These are phyloP conservation scores for Carposina sasakii DNA, from an alignment of 1,140 invertebrate species.

Conservation along the genomic window DNA sequence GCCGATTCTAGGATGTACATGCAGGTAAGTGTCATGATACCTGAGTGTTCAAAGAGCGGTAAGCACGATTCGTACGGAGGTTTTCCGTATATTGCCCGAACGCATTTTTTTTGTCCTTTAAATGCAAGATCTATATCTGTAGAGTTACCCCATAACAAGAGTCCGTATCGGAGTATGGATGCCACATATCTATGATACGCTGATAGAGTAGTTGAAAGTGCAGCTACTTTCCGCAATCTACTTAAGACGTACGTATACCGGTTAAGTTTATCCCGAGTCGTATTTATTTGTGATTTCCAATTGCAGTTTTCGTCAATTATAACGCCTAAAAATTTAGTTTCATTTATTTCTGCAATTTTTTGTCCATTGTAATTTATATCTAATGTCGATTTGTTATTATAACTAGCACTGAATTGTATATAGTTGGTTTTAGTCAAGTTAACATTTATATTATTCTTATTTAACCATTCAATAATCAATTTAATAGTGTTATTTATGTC, in stretches of 20 bases:
- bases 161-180: not conserved
- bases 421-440: not conserved
- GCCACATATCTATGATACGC: not conserved
- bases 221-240: not conserved
- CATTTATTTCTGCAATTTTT: not conserved
- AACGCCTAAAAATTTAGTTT: slow-evolving; percentile 5
- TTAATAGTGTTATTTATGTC: not conserved
- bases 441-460: not conserved
- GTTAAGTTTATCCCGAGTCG: not conserved
- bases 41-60: not conserved
- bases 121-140: not conserved
- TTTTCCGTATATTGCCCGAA: not conserved
- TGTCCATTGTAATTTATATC: not conserved
- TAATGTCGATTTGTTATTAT: not conserved
- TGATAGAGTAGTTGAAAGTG: not conserved
- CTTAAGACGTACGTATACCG: not conserved
- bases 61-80: not conserved
- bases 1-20: not conserved
- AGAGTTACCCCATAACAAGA: not conserved
- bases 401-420: not conserved
- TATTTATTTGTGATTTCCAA: slow-evolving; percentile 5
- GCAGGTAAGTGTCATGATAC: not conserved
- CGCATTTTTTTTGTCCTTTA: not conserved
- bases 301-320: slow-evolving; percentile 7
- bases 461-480: not conserved